These are phyloP conservation scores for Plestiodon gilberti DNA, from an alignment of 2,113 vertebrate species.

Conservation along the genomic window DNA sequence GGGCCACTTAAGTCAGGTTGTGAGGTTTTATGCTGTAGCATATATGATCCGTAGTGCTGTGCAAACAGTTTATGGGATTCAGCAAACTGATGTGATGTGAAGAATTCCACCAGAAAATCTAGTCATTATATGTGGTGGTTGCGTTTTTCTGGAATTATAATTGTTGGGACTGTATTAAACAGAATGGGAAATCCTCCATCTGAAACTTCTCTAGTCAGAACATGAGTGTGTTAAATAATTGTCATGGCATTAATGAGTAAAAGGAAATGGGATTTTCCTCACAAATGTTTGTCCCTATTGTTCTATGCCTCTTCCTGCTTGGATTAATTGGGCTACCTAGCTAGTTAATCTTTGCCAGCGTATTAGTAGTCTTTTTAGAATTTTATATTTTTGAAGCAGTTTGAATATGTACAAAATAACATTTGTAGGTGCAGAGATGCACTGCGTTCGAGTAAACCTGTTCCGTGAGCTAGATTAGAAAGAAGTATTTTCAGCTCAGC, in stretches of 20 bases:
- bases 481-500: background rate
- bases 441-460: background rate
- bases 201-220: background rate
- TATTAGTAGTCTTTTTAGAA: background rate
- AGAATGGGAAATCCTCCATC: background rate
- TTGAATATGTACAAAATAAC: background rate
- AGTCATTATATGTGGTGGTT: background rate
- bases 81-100: fast-evolving
- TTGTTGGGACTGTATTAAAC: background rate
- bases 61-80: background rate
- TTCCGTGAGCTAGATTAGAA: background rate
- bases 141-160: fast-evolving
- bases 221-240: background rate
- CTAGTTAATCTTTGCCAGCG: background rate
- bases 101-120: background rate
- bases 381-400: background rate
- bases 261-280: background rate
- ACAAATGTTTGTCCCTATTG: background rate
- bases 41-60: background rate
- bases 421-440: background rate
- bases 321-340: background rate
- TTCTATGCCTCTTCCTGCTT: background rate
- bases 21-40: background rate
- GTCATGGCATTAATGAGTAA: constrained; percentile 19
- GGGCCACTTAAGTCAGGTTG: fast-evolving